Conservation (phyloP, 2,113 vertebrate species). For the Brienomyrus longianalis region DNA sequence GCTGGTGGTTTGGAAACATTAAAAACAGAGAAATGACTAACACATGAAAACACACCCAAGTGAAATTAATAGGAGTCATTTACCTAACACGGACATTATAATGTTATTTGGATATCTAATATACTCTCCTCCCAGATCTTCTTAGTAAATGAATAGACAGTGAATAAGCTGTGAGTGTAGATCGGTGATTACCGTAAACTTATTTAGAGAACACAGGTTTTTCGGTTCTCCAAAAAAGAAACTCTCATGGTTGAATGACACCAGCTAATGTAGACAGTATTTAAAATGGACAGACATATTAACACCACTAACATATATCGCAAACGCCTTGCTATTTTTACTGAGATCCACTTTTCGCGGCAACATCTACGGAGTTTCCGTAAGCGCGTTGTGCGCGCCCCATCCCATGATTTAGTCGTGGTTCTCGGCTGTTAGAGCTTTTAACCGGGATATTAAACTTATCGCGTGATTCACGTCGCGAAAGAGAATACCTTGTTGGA, state of each 20-base stretch:
- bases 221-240: not conserved
- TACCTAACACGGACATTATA: not conserved
- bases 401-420: not conserved
- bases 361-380: not conserved
- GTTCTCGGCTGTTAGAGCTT: not conserved
- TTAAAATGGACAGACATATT: not conserved
- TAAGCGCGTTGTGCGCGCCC: not conserved
- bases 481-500: not conserved
- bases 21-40: not conserved
- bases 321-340: not conserved
- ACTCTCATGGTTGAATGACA: not conserved
- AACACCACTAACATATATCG: too few species aligned
- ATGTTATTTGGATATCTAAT: not conserved
- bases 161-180: not conserved
- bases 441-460: not conserved
- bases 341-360: not conserved
- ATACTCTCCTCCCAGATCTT: not conserved
- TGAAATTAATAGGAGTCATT: not conserved
- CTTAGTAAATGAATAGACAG: not conserved
- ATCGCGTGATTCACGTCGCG: not conserved
- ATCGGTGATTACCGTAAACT: not conserved
- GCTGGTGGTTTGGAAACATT: not conserved
- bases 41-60: not conserved
- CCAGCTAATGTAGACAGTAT: not conserved
- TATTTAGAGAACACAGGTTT: not conserved